These are phyloP conservation scores for Anguilla rostrata DNA, from an alignment of 2,113 vertebrate genomes.

Conservation along the genomic window DNA sequence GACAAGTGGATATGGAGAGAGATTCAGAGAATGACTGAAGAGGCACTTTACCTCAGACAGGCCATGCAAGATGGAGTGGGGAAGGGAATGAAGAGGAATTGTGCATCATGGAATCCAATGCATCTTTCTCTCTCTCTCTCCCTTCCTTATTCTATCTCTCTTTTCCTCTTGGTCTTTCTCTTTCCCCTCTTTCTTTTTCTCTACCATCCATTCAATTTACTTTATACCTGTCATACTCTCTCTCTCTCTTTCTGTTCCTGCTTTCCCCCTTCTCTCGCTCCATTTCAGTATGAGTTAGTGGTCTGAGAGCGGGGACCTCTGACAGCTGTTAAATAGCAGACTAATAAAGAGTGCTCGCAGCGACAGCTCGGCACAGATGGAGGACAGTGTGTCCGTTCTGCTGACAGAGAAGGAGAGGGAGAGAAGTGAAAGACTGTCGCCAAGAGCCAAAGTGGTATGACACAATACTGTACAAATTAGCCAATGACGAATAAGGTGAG, in stretches of 20 bases:
- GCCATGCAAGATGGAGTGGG: neutral
- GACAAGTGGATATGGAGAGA: neutral
- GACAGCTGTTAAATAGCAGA: slow-evolving; percentile 20
- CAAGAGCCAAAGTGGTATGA: neutral
- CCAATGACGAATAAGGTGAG: too few species aligned
- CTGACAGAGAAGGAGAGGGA: neutral
- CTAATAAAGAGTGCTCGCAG: slow-evolving; percentile 7
- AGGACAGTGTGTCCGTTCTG: neutral
- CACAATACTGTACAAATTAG: neutral
- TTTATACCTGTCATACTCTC: neutral
- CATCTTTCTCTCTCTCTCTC: slow-evolving; percentile 10
- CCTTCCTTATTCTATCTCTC: slow-evolving; percentile 8
- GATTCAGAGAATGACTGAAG: neutral
- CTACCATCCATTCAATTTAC: neutral
- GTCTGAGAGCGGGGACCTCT: slow-evolving; percentile 2
- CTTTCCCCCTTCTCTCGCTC: slow-evolving; percentile 7
- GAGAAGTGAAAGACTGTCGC: neutral
- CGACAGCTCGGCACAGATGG: neutral
- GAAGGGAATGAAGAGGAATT: neutral
- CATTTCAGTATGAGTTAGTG: neutral
- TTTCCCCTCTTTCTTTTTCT: slow-evolving; percentile 7
- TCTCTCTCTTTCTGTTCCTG: neutral
- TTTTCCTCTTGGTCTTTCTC: slow-evolving; percentile 4
- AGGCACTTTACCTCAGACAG: neutral
- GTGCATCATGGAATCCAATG: neutral